Evolutionary conservation across 2,113 vertebrate species (phyloP), one percentile per base, ranked within the genome.

Genomic region (Gobio gobio): DNA sequence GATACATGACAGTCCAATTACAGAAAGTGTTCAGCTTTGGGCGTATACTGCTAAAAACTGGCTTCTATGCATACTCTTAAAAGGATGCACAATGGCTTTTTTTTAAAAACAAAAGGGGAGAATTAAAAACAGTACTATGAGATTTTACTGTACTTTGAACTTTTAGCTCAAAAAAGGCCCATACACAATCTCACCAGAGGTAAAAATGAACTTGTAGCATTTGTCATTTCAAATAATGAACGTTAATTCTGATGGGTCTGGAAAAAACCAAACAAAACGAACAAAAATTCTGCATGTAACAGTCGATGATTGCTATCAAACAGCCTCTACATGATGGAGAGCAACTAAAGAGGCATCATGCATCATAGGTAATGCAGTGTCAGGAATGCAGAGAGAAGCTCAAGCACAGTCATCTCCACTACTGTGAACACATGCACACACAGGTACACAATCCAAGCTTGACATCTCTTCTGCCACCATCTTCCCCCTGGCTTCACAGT

Each of bases 281-380:
- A 70, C 66, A 20, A 72, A 89, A 94, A 93, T 92, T 92, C 89
- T 92, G 93, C 92, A 92, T 83, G 87, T 90, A 92, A 96, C 94
- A 96, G 95, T 94, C 93, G 92, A 92, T 89, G 89, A 91, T 75
- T 90, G 93, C 93, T 93, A 91, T 92, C 90, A 89, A 75, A 91
- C 75, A 90, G 92, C 90, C 87, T 88, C n/a, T 83, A 89, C 68
- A 87, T 36, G 87, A 86, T 78, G 76, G 75, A 63, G 73, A 66
- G 90, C 78, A 84, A 86, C 86, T 58, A 73, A 87, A 85, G 77
- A 92, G 85, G 83, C 56, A 26, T 56, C 26, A 80, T 76, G 85
- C 84, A 84, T 93, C 91, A 84, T 82, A 90, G 87, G 90, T 86
- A 92, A 88, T 84, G 90, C 88, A 87, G 87, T 87, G 87, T 75